These are phyloP conservation scores for Poicephalus gulielmi DNA, from an alignment of 2,113 vertebrate species.

Conservation along the genomic window DNA sequence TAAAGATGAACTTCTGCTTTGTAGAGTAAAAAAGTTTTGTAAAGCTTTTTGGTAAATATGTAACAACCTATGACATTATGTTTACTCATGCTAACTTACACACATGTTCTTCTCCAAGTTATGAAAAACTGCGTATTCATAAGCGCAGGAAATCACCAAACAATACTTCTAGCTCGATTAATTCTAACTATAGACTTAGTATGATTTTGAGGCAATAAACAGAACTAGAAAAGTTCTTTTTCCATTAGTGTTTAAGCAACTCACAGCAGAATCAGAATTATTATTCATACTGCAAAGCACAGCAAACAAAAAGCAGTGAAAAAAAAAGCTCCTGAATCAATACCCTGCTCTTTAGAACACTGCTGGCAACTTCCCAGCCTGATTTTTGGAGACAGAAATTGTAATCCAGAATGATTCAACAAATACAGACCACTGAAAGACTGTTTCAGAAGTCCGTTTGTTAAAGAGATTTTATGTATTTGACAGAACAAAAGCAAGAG, in stretches of 20 bases:
- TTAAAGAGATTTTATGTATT: not conserved
- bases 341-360: not conserved
- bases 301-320: not conserved
- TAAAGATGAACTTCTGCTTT: not conserved
- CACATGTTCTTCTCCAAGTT: not conserved
- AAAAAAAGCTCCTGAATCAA: not conserved
- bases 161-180: not conserved
- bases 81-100: not conserved
- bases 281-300: not conserved
- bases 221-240: not conserved
- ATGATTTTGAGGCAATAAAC: not conserved
- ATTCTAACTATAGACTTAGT: not conserved
- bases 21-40: not conserved
- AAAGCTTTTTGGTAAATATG: not conserved
- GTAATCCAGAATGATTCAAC: not conserved
- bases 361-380: not conserved
- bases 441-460: not conserved
- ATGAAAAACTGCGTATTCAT: not conserved
- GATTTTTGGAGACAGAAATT: not conserved
- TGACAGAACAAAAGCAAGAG: not conserved
- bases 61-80: not conserved
- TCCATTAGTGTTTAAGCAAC: not conserved
- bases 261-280: not conserved
- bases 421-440: not conserved
- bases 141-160: not conserved